Conservation (phyloP, 2,888 invertebrate genomes). For the Eustalomyia histrio region DNA sequence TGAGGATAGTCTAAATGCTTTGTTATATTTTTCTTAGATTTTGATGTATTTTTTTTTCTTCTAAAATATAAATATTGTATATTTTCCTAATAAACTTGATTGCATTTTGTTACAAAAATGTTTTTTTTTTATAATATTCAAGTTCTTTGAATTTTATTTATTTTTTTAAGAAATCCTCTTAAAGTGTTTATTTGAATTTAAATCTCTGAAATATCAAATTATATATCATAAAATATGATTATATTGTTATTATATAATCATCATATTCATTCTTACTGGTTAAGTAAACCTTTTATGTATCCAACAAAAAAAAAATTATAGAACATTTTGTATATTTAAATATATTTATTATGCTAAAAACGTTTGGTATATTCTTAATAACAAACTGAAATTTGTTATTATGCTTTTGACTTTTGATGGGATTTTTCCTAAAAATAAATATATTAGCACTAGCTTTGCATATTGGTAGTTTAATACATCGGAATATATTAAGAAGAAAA, state of each 20-base stretch:
- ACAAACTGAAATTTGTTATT: no score
- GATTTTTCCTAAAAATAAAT: no score
- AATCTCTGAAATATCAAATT: constrained; percentile 16
- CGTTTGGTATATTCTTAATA: no score
- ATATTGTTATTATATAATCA: not conserved
- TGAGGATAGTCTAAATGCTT: not conserved
- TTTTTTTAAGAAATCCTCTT: constrained; percentile 60
- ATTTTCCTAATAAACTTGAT: constrained; percentile 50
- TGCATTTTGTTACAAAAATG: constrained; percentile 32
- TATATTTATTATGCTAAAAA: no score
- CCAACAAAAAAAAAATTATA: no score
- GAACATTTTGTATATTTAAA: no score
- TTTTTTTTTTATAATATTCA: not conserved
- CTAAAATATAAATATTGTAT: not conserved
- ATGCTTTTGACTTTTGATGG: no score
- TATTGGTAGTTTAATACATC: no score
- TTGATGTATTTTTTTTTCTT: constrained; percentile 11
- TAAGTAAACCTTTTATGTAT: no score
- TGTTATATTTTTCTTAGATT: constrained; percentile 38
- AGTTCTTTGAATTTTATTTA: constrained; percentile 49
- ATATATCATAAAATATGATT: constrained; percentile 21
- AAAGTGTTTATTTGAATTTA: constrained; percentile 45
- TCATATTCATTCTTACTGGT: no score
- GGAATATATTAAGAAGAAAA: no score
- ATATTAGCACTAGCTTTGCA: no score